Evolutionary conservation across 2,888 invertebrate species (phyloP).

Genomic region (Ochropleura plecta): DNA sequence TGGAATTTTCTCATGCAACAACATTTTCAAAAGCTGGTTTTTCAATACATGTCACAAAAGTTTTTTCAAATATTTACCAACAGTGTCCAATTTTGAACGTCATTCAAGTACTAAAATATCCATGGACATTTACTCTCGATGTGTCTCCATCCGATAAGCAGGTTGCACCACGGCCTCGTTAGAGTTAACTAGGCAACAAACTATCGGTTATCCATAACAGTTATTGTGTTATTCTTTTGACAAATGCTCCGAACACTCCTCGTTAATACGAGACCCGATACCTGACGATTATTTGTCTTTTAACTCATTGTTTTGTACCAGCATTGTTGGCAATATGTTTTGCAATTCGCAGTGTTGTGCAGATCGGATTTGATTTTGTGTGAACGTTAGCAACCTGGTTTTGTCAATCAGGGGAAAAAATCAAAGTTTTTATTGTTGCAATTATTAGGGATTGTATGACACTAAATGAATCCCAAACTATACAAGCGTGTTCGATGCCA

Average conservation of each 20-base stretch:
- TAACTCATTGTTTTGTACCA: slow-evolving; percentile 74
- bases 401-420: background rate
- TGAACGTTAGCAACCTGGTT: background rate
- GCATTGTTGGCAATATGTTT: slow-evolving; percentile 30
- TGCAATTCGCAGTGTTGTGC: background rate
- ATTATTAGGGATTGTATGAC: background rate
- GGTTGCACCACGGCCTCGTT: slow-evolving; percentile 74
- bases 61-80: background rate
- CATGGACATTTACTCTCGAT: slow-evolving; percentile 59
- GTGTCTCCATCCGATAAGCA: slow-evolving; percentile 59
- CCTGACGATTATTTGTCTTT: slow-evolving; percentile 77
- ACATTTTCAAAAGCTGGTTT: background rate
- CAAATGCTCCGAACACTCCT: slow-evolving; percentile 81
- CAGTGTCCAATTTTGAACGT: background rate
- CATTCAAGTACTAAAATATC: background rate
- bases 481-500: background rate
- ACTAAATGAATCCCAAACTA: background rate
- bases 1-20: background rate
- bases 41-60: background rate
- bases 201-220: slow-evolving; percentile 88
- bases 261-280: slow-evolving; percentile 77
- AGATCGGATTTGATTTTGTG: slow-evolving; percentile 5
- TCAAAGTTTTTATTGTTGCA: background rate
- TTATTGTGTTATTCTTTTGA: slow-evolving; percentile 88
- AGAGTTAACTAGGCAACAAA: slow-evolving; percentile 86